Conservation (phyloP, 2,797 vertebrate genomes). For the Esox lucius region DNA sequence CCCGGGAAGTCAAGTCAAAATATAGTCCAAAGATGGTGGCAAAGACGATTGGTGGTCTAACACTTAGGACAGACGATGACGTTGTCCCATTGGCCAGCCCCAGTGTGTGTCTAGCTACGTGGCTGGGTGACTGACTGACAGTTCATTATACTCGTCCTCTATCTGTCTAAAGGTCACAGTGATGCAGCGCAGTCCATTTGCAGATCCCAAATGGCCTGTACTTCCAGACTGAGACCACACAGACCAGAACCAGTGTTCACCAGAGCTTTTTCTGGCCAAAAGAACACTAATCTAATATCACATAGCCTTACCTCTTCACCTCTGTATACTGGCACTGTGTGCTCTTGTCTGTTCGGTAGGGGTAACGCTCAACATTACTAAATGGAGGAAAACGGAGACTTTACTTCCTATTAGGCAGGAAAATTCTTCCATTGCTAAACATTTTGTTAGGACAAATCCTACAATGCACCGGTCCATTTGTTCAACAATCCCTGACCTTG, state of each 20-base stretch:
- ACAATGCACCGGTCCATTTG: neutral
- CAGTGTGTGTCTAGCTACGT: no score
- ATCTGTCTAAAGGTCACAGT: neutral
- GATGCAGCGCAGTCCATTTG: neutral
- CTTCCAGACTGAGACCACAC: neutral
- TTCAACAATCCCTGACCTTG: neutral
- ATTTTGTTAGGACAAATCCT: neutral
- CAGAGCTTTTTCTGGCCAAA: neutral
- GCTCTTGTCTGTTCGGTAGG: neutral
- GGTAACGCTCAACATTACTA: neutral
- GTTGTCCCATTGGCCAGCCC: no score
- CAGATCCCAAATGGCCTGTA: neutral
- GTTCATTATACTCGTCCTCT: neutral
- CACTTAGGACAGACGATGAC: no score
- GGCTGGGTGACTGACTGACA: neutral
- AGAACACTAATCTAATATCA: neutral
- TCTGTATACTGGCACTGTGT: neutral
- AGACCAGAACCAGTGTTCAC: neutral
- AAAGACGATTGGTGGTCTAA: no score
- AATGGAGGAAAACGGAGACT: neutral
- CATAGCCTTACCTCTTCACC: neutral
- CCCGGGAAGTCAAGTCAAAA: no score
- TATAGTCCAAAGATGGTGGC: no score
- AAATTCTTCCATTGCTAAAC: neutral
- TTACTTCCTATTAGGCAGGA: neutral